phyloP scores from a whole-genome alignment of 2,888 invertebrate species.

The Drosophila cognata region DNA sequence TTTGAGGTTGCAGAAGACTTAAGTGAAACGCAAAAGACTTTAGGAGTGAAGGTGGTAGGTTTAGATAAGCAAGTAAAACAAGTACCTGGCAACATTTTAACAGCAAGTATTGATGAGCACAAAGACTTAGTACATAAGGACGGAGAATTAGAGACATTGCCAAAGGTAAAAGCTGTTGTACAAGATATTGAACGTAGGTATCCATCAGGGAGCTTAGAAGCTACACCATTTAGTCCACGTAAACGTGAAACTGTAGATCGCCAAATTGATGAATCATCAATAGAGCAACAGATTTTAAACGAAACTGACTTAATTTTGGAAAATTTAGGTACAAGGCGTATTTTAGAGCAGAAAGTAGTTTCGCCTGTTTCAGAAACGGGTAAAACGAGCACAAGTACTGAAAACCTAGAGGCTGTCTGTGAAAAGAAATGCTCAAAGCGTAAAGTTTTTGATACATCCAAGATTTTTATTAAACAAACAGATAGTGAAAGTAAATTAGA shows the following conservation, averaged over 20 bases:
- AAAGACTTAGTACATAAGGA: conserved; percentile 59
- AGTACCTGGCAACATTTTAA: conserved; percentile 67
- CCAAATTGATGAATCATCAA: conserved; percentile 51
- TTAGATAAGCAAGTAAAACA: conserved; percentile 56
- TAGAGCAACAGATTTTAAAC: conserved; percentile 76
- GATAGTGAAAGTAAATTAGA: conserved; percentile 10
- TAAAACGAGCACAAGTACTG: conserved; percentile 39
- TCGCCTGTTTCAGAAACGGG: conserved; percentile 41
- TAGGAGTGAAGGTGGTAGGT: conserved; percentile 60
- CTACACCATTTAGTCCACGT: conserved; percentile 76
- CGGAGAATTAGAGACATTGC: conserved; percentile 62
- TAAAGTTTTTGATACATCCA: conserved; percentile 66
- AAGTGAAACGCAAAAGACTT: conserved; percentile 79
- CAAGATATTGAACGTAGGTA: conserved; percentile 86
- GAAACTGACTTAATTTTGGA: conserved; percentile 71
- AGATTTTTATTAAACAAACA: conserved; percentile 49
- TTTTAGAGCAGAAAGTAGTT: conserved; percentile 43
- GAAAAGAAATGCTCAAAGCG: conserved; percentile 78
- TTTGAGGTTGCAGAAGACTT: conserved; percentile 76
- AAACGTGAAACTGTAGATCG: conserved; percentile 68
- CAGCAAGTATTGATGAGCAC: conserved; percentile 52
- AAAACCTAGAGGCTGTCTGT: conserved; percentile 72
- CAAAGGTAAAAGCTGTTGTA: conserved; percentile 87
- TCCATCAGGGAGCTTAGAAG: conserved; percentile 71
- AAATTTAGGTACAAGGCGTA: conserved; percentile 35